These are phyloP conservation scores for Germaria angustata DNA, from an alignment of 2,888 invertebrate genomes.

Conservation along the genomic window DNA sequence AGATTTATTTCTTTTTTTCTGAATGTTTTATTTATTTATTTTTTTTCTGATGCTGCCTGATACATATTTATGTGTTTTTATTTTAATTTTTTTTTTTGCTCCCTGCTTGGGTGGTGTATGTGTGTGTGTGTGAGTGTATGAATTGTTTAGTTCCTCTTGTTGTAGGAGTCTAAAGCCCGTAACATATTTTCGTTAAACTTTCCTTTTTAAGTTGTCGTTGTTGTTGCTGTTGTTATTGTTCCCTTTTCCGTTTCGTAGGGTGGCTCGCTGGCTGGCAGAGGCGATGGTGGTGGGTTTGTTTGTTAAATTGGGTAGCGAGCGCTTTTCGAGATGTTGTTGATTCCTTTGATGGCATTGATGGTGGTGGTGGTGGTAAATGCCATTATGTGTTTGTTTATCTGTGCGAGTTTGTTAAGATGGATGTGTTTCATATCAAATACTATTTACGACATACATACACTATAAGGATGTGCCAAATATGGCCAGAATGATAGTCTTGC, in stretches of 20 bases:
- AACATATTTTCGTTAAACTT: conserved; percentile 67
- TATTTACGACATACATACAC: conserved; percentile 15
- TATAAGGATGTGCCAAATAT: conserved; percentile 70
- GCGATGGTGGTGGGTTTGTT: conserved; percentile 40
- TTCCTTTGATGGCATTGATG: conserved; percentile 1
- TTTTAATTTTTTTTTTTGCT: conserved; percentile 11
- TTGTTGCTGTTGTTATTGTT: conserved; percentile 44
- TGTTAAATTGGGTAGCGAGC: conserved; percentile 20
- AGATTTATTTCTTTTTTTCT: conserved; percentile 79
- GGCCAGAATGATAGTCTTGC: conserved; percentile 68
- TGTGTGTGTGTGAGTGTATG: conserved; percentile 68
- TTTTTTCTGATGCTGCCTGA: conserved; percentile 71
- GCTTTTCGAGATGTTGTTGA: conserved; percentile 28
- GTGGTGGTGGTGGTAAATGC: conserved; percentile 37
- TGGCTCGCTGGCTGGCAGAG: conserved; percentile 15
- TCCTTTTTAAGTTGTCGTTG: conserved; percentile 58
- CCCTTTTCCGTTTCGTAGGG: conserved; percentile 20
- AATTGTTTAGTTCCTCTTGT: conserved; percentile 42
- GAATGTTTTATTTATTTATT: conserved; percentile 78
- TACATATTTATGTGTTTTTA: conserved; percentile 69
- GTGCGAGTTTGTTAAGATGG: conserved; percentile 69
- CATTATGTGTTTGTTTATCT: conserved; percentile 59
- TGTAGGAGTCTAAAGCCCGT: conserved; percentile 64
- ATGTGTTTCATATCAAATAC: conserved; percentile 67
- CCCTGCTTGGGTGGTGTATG: not conserved